Evolutionary conservation across 2,888 invertebrate species (phyloP).

Genomic region (Antitype chi): DNA sequence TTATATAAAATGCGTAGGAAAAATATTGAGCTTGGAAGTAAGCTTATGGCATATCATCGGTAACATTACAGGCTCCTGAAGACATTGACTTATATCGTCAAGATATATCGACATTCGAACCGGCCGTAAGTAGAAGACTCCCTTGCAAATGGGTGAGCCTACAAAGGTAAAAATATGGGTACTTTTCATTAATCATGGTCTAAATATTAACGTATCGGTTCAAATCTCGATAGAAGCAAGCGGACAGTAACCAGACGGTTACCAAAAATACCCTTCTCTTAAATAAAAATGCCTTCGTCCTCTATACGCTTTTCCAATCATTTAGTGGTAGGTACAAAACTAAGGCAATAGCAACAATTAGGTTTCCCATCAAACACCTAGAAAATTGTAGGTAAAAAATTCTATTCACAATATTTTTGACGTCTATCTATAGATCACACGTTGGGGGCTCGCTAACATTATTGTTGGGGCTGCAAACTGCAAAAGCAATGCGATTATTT

Average conservation of each 20-base stretch:
- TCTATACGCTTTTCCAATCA: slow-evolving; percentile 49
- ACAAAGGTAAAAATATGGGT: neutral
- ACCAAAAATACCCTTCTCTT: slow-evolving; percentile 35
- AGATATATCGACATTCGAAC: slow-evolving; percentile 60
- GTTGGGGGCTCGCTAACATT: slow-evolving; percentile 52
- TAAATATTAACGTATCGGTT: slow-evolving; percentile 28
- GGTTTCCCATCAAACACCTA: slow-evolving; percentile 82
- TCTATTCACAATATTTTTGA: slow-evolving; percentile 80
- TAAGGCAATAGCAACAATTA: slow-evolving; percentile 78
- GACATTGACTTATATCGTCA: slow-evolving; percentile 49
- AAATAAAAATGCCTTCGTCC: slow-evolving; percentile 55
- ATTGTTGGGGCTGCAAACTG: slow-evolving; percentile 40
- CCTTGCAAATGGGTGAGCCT: neutral
- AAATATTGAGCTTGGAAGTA: slow-evolving; percentile 64
- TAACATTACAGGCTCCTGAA: slow-evolving; percentile 63
- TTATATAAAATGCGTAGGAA: slow-evolving; percentile 61
- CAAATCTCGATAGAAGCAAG: slow-evolving; percentile 63
- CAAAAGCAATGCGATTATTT: slow-evolving; percentile 39
- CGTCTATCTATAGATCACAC: slow-evolving; percentile 81
- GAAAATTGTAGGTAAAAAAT: slow-evolving; percentile 87
- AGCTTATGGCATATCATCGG: slow-evolving; percentile 67
- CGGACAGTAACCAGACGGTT: slow-evolving; percentile 49
- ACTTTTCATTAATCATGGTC: neutral
- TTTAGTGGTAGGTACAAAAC: slow-evolving; percentile 60
- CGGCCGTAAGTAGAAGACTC: neutral